These are phyloP conservation scores for Arctopsyche grandis DNA, from an alignment of 1,140 invertebrate genomes.

Conservation along the genomic window DNA sequence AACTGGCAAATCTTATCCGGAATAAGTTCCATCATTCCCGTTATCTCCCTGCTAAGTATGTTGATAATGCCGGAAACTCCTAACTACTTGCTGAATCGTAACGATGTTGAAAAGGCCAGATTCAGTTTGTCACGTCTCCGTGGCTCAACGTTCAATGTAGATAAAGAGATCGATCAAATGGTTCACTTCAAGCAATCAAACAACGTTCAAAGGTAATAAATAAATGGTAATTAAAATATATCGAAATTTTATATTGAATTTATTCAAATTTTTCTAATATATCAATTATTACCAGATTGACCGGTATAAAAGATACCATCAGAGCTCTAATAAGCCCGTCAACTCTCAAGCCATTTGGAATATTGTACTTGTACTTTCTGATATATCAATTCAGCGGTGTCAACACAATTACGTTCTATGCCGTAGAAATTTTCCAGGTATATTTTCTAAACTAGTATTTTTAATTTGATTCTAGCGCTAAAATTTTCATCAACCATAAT, in stretches of 20 bases:
- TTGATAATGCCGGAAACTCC: constrained; percentile 78
- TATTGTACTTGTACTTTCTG: constrained; percentile 74
- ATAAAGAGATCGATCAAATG: constrained; percentile 72
- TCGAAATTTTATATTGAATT: neutral
- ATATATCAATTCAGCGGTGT: constrained; percentile 81
- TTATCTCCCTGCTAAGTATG: constrained; percentile 69
- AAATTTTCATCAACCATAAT: constrained; percentile 1
- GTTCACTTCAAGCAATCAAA: constrained; percentile 72
- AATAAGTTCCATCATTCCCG: constrained; percentile 69
- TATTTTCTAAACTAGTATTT: constrained; percentile 25
- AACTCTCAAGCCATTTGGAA: constrained; percentile 72
- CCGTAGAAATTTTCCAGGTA: constrained; percentile 78
- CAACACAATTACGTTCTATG: constrained; percentile 83
- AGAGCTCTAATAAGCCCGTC: constrained; percentile 70
- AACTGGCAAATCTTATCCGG: constrained; percentile 71
- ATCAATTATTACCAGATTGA: constrained; percentile 60
- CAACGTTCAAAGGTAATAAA: constrained; percentile 68
- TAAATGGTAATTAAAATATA: constrained; percentile 13
- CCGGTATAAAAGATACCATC: constrained; percentile 67
- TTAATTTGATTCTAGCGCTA: neutral
- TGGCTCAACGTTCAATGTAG: constrained; percentile 71
- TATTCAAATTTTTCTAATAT: neutral
- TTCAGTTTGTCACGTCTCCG: constrained; percentile 71
- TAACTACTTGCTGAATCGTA: constrained; percentile 73
- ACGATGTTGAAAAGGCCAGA: constrained; percentile 71